phyloP scores from a whole-genome alignment of 2,888 invertebrate species.

The Epirrhoe tristata region DNA sequence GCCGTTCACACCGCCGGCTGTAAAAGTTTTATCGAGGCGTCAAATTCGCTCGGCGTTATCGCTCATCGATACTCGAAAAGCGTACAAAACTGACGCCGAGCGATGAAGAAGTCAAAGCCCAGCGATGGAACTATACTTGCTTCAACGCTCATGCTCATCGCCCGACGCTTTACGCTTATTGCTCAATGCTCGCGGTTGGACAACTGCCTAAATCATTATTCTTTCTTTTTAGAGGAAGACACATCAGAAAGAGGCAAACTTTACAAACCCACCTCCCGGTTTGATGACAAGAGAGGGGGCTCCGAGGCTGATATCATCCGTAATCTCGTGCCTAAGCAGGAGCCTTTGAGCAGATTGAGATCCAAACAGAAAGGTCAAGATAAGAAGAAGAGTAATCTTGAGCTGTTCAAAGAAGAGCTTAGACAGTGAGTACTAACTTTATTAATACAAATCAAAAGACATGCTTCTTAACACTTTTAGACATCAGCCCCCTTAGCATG shows the following conservation, averaged over 20 bases:
- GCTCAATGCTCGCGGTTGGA: too few species aligned
- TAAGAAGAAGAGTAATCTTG: slow-evolving; percentile 98
- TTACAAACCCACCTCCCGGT: slow-evolving; percentile 95
- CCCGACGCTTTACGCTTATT: too few species aligned
- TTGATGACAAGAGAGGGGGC: slow-evolving; percentile 80
- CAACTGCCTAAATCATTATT: neutral
- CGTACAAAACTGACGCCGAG: too few species aligned
- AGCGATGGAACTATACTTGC: too few species aligned
- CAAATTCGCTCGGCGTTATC: too few species aligned
- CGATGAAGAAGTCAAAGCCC: too few species aligned
- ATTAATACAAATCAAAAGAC: neutral
- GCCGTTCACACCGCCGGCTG: too few species aligned
- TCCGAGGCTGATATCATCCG: slow-evolving; percentile 69
- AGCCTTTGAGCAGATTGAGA: slow-evolving; percentile 57
- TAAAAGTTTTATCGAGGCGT: too few species aligned
- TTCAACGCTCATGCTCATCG: too few species aligned
- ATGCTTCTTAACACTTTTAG: too few species aligned
- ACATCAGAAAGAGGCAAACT: slow-evolving; percentile 95
- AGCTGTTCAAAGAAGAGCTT: slow-evolving; percentile 98
- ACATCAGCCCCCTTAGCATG: too few species aligned
- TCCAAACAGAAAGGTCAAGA: slow-evolving; percentile 80
- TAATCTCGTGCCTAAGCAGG: slow-evolving; percentile 85
- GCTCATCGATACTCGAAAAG: too few species aligned
- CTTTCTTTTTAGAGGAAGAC: slow-evolving; percentile 89
- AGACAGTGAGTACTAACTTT: slow-evolving; percentile 91